Base-by-base conservation (phyloP, 2,797 vertebrate genomes). In the Vespertilio murinus region DNA sequence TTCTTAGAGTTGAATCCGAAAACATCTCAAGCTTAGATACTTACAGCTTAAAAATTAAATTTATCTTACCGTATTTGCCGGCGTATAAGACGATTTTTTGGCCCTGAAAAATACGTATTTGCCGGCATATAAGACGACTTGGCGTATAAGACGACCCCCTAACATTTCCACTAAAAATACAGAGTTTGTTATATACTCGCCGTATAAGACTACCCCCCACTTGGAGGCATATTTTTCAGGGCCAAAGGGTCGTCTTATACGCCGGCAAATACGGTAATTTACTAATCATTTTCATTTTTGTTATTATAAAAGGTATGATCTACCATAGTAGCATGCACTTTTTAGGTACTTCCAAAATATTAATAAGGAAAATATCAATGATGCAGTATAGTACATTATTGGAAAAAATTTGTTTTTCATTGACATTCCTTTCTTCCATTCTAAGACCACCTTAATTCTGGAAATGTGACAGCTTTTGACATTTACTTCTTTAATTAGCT, bases 401-500 rank as follows among this genome's bases (percentile, higher is more conserved):
- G 59, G 30, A 38, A 89, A 91, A 91, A 85, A 79, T 16, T 25
- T 89, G 8, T 71, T 91, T 93, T 71, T 82, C 59, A 45, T 85
- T 38, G 84, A 52, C 20, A 38, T 71, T 38, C 25, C 47, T 75
- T 38, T n/a, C 47, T 49, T 90, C 42, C 42, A 59, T 88, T 20
- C 5, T 81, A 71, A 85, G 45, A 85, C 49, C 8, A 42, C 71
- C 38, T 90, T 90, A 82, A 87, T 56, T 56, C 69, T 88, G 74
- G 22, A 78, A 81, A 49, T 70, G 38, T 85, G 71, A 74, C 49
- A 89, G 35, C 52, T 92, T 89, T 87, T 94, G 64, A 70, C 49
- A 86, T 70, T 91, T 70, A 28, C 22, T 93, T 73, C 73, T 95
- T 94, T 90, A 77, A 88, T 59, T 96, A 92, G 17, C n/a, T 71